phyloP scores from a whole-genome alignment of 1,140 invertebrate genomes.

The Phthorimaea operculella region DNA sequence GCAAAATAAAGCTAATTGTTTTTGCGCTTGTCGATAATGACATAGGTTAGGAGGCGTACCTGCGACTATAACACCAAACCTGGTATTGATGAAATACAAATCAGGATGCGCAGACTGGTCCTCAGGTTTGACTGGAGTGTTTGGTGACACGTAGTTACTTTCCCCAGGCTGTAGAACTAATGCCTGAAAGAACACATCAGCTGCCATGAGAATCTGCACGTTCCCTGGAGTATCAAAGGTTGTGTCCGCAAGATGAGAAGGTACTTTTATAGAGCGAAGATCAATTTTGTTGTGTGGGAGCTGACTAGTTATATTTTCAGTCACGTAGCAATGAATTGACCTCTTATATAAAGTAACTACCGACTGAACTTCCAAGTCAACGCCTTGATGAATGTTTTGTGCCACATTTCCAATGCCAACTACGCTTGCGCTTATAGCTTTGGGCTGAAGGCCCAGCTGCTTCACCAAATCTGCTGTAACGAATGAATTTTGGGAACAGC shows the following conservation, averaged over 20 bases:
- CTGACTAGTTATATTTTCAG: constrained; percentile 9
- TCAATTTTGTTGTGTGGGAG: constrained; percentile 7
- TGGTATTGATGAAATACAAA: too few species aligned
- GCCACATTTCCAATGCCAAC: constrained; percentile 5
- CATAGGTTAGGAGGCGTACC: not conserved
- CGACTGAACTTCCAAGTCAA: constrained; percentile 9
- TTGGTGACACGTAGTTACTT: too few species aligned
- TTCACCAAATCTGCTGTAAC: not conserved
- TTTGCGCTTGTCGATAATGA: not conserved
- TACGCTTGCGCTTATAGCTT: not conserved
- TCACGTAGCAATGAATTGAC: constrained; percentile 4
- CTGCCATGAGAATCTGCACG: constrained; percentile 10
- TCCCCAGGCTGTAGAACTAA: not conserved
- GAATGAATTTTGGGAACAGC: not conserved
- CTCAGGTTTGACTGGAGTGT: too few species aligned
- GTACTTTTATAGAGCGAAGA: not conserved
- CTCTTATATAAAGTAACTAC: not conserved
- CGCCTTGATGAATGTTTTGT: not conserved
- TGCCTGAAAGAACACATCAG: constrained; percentile 13
- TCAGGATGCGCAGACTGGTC: too few species aligned
- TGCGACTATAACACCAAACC: too few species aligned
- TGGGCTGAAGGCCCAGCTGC: not conserved
- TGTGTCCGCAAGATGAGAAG: not conserved
- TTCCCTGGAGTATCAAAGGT: constrained; percentile 1
- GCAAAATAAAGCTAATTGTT: not conserved